Evolutionary conservation across 2,888 invertebrate species (phyloP).

Genomic region (Meganola albula): DNA sequence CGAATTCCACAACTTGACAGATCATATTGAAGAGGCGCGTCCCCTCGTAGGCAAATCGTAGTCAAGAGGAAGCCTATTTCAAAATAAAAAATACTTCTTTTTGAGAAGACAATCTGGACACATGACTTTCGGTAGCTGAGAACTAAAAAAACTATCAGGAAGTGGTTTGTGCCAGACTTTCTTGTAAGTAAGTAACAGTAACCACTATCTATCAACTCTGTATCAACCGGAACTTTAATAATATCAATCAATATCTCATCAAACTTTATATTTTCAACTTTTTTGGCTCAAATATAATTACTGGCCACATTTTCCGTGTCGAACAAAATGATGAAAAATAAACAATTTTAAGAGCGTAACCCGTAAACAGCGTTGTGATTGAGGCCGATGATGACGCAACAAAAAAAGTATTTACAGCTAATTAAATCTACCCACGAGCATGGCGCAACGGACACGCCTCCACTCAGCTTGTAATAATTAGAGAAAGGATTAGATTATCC

Average conservation of each 20-base stretch:
- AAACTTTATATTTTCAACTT: neutral
- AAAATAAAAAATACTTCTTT: too few species aligned
- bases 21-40: too few species aligned
- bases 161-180: too few species aligned
- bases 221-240: too few species aligned
- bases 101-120: too few species aligned
- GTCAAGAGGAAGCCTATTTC: too few species aligned
- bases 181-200: too few species aligned
- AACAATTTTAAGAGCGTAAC: conserved; percentile 24
- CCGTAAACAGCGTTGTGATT: conserved; percentile 27
- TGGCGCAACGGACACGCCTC: conserved; percentile 67
- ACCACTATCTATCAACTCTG: too few species aligned
- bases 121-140: too few species aligned
- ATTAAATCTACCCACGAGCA: conserved; percentile 72
- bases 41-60: too few species aligned
- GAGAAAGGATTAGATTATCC: conserved; percentile 46
- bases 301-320: conserved; percentile 17
- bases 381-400: conserved; percentile 52
- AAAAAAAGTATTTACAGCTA: conserved; percentile 66
- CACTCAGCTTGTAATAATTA: conserved; percentile 55
- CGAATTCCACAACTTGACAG: too few species aligned
- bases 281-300: conserved; percentile 18
- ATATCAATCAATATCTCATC: neutral
- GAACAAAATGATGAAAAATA: conserved; percentile 27
- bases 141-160: too few species aligned